These are phyloP conservation scores for Whitmania pigra DNA, from an alignment of 1,140 invertebrate species.

Conservation along the genomic window DNA sequence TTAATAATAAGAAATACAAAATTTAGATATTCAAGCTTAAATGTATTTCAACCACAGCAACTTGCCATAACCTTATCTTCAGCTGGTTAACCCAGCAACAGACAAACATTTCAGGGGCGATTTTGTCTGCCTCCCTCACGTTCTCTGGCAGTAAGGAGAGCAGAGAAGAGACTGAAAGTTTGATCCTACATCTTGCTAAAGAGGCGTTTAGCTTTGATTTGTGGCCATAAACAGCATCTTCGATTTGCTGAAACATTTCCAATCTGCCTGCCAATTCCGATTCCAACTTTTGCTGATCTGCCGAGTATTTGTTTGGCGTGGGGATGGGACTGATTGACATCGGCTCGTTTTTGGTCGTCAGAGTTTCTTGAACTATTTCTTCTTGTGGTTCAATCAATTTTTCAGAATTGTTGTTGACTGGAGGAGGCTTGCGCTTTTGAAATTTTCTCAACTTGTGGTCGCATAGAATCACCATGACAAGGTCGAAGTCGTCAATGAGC, in stretches of 20 bases:
- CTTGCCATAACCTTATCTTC: not conserved
- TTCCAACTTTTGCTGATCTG: not conserved
- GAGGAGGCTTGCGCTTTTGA: not conserved
- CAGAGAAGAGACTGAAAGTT: slow-evolving; percentile 10
- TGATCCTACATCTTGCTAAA: slow-evolving; percentile 2
- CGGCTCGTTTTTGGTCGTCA: not conserved
- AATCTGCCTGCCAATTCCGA: not conserved
- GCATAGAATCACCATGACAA: slow-evolving; percentile 3
- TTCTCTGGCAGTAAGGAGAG: not conserved
- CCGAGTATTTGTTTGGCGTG: not conserved
- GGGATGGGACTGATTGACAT: not conserved
- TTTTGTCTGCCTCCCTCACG: not conserved
- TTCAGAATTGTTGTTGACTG: not conserved
- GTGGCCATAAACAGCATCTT: not conserved
- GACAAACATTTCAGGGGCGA: slow-evolving; percentile 9
- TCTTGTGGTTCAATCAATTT: too few relatives aligned
- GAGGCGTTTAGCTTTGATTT: slow-evolving; percentile 4
- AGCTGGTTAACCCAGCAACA: slow-evolving; percentile 2
- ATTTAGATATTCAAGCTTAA: too few relatives aligned
- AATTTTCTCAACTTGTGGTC: slow-evolving; percentile 9
- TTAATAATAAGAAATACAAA: not conserved
- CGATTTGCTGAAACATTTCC: not conserved
- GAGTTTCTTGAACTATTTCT: too few relatives aligned
- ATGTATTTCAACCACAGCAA: too few relatives aligned
- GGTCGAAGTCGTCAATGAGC: not conserved